phyloP scores from a whole-genome alignment of 2,888 invertebrate species.

The Matsumyia berberina region DNA sequence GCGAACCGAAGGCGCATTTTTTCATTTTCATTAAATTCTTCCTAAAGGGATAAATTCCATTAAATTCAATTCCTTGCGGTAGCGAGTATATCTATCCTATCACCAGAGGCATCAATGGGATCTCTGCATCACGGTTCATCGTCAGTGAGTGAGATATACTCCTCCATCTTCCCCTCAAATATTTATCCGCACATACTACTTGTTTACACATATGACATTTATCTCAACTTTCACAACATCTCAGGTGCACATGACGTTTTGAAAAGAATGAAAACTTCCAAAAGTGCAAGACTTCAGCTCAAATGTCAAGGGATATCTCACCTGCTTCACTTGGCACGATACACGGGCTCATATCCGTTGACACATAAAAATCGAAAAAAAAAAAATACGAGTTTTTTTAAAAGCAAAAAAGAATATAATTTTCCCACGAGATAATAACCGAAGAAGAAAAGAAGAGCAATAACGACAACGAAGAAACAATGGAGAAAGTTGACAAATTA shows the following conservation, averaged over 20 bases:
- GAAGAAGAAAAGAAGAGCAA: neutral
- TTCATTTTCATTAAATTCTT: no score
- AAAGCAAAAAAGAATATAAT: neutral
- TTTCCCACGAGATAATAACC: conserved; percentile 11
- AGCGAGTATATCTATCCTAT: no score
- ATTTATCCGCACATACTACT: neutral
- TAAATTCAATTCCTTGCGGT: no score
- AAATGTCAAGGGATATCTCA: conserved; percentile 12
- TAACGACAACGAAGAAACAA: neutral
- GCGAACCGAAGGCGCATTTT: no score
- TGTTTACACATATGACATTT: neutral
- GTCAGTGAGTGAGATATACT: no score
- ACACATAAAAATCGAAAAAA: neutral
- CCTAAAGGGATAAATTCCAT: no score
- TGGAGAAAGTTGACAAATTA: conserved; percentile 36
- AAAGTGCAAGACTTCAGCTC: conserved; percentile 10
- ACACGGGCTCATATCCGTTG: neutral
- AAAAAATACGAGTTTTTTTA: neutral
- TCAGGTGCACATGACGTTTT: conserved; percentile 11
- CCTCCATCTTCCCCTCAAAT: no score
- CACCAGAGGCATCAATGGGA: no score
- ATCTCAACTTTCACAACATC: conserved; percentile 7
- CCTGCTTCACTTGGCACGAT: conserved; percentile 2
- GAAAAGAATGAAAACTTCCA: neutral
- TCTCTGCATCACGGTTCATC: no score